Percentiles rank a stretch among this genome's conserved stretches.
phyloP scores from a whole-genome alignment of 1,140 invertebrate genomes.

The Heterodera schachtii region DNA sequence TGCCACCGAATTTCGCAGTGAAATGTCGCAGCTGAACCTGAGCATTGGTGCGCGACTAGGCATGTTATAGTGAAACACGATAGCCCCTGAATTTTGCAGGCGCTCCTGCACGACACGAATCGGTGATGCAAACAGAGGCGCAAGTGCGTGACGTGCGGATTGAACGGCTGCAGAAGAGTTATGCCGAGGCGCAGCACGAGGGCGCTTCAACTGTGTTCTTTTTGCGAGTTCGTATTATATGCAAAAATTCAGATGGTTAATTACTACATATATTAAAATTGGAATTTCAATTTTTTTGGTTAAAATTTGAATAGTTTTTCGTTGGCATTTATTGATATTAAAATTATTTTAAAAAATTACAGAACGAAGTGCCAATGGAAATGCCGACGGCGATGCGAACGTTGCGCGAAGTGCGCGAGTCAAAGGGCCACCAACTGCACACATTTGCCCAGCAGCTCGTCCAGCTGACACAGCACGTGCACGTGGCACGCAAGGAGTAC shows the following conservation, averaged over 20 bases:
- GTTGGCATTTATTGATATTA: too few species aligned
- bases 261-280: too few species aligned
- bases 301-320: too few species aligned
- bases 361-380: background rate
- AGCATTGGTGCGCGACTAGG: constrained; percentile 21
- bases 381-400: constrained; percentile 5
- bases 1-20: constrained; percentile 21
- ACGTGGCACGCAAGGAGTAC: constrained; percentile 42
- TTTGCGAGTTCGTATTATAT: background rate
- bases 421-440: constrained; percentile 15
- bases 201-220: constrained; percentile 5
- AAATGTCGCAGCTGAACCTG: constrained; percentile 19
- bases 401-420: constrained; percentile 14
- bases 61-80: background rate
- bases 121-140: background rate
- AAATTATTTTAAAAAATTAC: background rate
- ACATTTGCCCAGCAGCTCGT: constrained; percentile 22
- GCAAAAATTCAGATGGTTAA: too few species aligned
- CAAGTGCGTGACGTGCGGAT: constrained; percentile 10
- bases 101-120: background rate
- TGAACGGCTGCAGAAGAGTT: constrained; percentile 10
- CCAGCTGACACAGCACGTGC: constrained; percentile 44
- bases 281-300: too few species aligned
- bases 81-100: background rate
- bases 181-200: background rate